Evolutionary conservation across 2,797 vertebrate species (phyloP).

Genomic region (Neosilurus mollespiculum): DNA sequence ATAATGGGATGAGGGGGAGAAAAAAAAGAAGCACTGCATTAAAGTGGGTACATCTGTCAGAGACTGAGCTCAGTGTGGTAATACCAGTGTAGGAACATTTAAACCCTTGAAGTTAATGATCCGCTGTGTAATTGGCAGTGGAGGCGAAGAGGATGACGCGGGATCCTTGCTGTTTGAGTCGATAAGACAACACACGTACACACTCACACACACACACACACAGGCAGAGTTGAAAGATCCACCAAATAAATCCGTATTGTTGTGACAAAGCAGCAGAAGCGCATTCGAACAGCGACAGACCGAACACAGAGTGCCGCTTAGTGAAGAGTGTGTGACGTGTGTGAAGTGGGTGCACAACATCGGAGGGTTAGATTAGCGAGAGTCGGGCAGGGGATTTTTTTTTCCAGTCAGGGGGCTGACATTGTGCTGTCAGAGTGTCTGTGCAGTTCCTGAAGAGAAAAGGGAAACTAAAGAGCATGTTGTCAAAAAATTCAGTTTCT

Average conservation of each 20-base stretch:
- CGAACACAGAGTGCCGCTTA: slow-evolving; percentile 68
- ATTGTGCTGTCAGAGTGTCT: slow-evolving; percentile 70
- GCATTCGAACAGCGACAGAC: slow-evolving; percentile 70
- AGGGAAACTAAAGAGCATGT: neutral
- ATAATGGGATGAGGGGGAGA: slow-evolving; percentile 75
- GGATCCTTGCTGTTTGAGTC: slow-evolving; percentile 76
- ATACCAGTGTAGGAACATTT: slow-evolving; percentile 85
- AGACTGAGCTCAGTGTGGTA: slow-evolving; percentile 79
- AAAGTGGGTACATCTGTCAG: slow-evolving; percentile 84
- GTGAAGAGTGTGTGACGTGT: slow-evolving; percentile 60
- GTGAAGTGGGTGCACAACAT: slow-evolving; percentile 29
- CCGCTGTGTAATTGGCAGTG: slow-evolving; percentile 84
- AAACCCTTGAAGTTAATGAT: slow-evolving; percentile 86
- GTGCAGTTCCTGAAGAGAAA: slow-evolving; percentile 50
- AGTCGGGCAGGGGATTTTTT: slow-evolving; percentile 31
- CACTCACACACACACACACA: slow-evolving; percentile 40
- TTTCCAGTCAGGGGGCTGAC: slow-evolving; percentile 69
- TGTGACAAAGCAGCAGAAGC: slow-evolving; percentile 74
- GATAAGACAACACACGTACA: slow-evolving; percentile 69
- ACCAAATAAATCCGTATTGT: slow-evolving; percentile 82
- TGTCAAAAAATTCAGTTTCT: too few species aligned
- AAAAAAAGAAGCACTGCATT: slow-evolving; percentile 79
- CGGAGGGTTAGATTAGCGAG: slow-evolving; percentile 75
- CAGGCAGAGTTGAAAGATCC: slow-evolving; percentile 74
- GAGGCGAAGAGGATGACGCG: slow-evolving; percentile 68